A percentile compares a stretch with the other conserved stretches of the same genome.
Conservation (phyloP, 1,140 invertebrate species). For the Zaprionus inermis region DNA sequence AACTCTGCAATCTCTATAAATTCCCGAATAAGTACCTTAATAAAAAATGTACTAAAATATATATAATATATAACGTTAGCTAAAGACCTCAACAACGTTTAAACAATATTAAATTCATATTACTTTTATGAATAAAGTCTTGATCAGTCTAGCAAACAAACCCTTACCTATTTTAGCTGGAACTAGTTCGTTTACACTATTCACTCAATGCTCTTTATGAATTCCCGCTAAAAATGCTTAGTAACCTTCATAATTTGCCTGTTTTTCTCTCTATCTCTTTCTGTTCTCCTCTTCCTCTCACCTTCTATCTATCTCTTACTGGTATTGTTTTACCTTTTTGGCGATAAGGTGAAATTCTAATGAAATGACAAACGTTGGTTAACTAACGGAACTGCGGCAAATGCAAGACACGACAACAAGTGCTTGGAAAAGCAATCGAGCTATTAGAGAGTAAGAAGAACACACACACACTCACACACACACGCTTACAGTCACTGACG, state of each 20-base stretch:
- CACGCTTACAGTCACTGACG: conserved; percentile 13
- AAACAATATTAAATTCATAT: too few relatives aligned
- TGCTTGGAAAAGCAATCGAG: conserved; percentile 39
- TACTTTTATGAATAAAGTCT: background rate
- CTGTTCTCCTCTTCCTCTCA: background rate
- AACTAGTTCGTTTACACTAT: background rate
- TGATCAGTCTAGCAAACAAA: background rate
- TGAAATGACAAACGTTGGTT: conserved; percentile 57
- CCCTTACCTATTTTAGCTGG: background rate
- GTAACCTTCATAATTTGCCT: background rate
- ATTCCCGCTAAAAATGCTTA: conserved; percentile 8
- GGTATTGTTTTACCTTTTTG: conserved; percentile 25
- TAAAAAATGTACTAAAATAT: too few relatives aligned
- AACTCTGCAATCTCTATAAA: too few relatives aligned
- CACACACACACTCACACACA: conserved; percentile 12
- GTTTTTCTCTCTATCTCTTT: background rate
- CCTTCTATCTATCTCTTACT: background rate
- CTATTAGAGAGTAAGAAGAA: conserved; percentile 15
- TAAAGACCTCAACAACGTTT: too few relatives aligned
- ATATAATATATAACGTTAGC: too few relatives aligned
- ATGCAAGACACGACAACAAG: conserved; percentile 37
- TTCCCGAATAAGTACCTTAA: too few relatives aligned
- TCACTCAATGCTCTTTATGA: background rate
- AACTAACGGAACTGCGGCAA: conserved; percentile 52
- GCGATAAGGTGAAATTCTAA: conserved; percentile 65